phyloP scores from a whole-genome alignment of 2,797 vertebrate genomes.

The Dryobates pubescens region DNA sequence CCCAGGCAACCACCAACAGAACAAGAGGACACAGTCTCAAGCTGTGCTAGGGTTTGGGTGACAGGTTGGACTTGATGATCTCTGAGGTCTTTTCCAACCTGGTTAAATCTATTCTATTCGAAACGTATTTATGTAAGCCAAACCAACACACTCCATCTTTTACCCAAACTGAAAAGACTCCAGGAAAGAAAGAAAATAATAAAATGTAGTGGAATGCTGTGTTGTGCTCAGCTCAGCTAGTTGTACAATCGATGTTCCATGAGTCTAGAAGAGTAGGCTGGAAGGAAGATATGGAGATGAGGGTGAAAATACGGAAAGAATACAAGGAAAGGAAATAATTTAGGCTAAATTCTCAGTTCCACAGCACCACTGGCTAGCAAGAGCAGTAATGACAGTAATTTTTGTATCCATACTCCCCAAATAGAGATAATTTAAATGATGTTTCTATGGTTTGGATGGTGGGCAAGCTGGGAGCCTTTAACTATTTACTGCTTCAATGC shows the following conservation, averaged over 20 bases:
- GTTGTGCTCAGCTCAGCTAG: neutral
- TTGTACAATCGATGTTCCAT: fast-evolving
- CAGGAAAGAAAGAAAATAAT: neutral
- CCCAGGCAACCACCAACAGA: too few species aligned
- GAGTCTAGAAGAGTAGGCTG: neutral
- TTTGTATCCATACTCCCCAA: neutral
- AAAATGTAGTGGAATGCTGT: neutral
- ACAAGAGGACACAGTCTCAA: too few species aligned
- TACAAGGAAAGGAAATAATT: neutral
- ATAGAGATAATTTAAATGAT: neutral
- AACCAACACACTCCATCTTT: fast-evolving
- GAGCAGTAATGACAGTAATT: neutral
- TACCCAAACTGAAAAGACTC: neutral
- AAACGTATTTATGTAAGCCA: neutral
- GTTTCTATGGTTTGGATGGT: neutral
- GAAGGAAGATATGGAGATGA: neutral
- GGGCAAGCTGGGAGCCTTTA: neutral
- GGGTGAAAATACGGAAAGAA: neutral
- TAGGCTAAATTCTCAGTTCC: neutral
- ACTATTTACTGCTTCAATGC: neutral
- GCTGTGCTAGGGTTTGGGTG: too few species aligned
- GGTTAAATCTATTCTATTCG: too few species aligned
- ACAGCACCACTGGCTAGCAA: neutral
- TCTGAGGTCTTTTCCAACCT: too few species aligned
- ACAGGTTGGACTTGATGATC: too few species aligned